Evolutionary conservation across 2,888 invertebrate species (phyloP).

Genomic region (Rotaria macrura): DNA sequence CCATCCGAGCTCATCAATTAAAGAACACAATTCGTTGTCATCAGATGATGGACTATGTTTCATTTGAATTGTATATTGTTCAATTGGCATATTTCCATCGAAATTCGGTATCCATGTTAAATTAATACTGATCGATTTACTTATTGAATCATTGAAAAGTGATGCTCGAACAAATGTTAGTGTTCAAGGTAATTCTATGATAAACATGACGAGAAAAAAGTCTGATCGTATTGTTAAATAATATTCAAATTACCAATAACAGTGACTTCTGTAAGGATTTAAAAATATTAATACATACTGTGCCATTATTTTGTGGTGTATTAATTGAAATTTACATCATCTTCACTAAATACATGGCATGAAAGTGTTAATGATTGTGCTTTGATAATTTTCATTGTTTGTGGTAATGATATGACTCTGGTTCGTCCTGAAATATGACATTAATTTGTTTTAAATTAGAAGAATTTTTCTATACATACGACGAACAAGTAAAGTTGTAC

Average conservation of each 20-base stretch:
- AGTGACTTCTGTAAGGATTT: neutral
- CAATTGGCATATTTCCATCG: constrained; percentile 87
- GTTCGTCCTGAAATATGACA: neutral
- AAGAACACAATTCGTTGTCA: neutral
- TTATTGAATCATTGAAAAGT: neutral
- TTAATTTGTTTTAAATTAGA: neutral
- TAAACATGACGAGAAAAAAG: too few species aligned
- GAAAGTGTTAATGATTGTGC: neutral
- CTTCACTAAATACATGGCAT: neutral
- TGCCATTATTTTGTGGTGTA: neutral
- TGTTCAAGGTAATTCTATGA: neutral
- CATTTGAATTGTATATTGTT: constrained; percentile 80
- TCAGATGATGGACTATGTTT: constrained; percentile 6
- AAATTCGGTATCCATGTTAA: constrained; percentile 89
- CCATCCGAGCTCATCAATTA: neutral
- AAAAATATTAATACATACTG: too few species aligned
- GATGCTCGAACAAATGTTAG: neutral
- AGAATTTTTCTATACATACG: constrained; percentile 63
- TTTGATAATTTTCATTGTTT: neutral
- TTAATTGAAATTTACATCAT: neutral
- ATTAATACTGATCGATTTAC: constrained; percentile 57
- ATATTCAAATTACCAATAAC: neutral
- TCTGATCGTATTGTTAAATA: neutral
- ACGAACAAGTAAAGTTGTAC: constrained; percentile 83
- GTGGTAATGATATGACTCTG: neutral